These are phyloP conservation scores for Coelopa frigida DNA, from an alignment of 1,140 invertebrate genomes.

Conservation along the genomic window DNA sequence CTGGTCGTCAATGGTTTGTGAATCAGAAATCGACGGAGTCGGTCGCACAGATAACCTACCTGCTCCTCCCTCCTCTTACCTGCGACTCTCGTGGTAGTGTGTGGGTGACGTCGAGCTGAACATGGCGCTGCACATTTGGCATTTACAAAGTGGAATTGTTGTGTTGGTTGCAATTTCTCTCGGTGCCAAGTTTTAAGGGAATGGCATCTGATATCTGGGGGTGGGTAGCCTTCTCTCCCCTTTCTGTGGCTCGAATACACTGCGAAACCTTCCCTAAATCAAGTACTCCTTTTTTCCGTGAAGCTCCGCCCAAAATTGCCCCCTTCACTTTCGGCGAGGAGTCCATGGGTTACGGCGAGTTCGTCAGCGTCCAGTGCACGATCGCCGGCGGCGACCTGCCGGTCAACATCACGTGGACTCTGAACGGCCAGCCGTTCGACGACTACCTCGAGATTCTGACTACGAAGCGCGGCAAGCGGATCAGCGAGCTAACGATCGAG, in stretches of 20 bases:
- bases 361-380: conserved; percentile 59
- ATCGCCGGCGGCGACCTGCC: conserved; percentile 63
- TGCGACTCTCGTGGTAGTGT: conserved; percentile 51
- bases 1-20: conserved; percentile 53
- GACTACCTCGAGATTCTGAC: conserved; percentile 48
- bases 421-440: conserved; percentile 50
- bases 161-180: too few relatives aligned
- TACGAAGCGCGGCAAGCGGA: conserved; percentile 60
- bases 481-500: conserved; percentile 68
- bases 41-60: too few relatives aligned
- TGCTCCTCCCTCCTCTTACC: too few relatives aligned
- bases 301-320: conserved; percentile 56
- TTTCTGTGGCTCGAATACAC: not conserved
- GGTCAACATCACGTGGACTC: conserved; percentile 55
- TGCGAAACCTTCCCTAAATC: not conserved
- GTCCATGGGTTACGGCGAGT: conserved; percentile 63
- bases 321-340: conserved; percentile 58
- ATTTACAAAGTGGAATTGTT: not conserved
- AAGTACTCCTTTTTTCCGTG: not conserved
- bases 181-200: too few relatives aligned
- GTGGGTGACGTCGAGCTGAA: conserved; percentile 43
- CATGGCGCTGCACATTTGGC: not conserved
- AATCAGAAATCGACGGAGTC: too few relatives aligned
- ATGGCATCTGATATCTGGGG: too few relatives aligned
- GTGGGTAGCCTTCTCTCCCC: too few relatives aligned